A percentile compares a stretch with the other conserved stretches of the same genome.
These are phyloP conservation scores for Pseudonaja textilis DNA, from an alignment of 2,113 vertebrate species.

Conservation along the genomic window DNA sequence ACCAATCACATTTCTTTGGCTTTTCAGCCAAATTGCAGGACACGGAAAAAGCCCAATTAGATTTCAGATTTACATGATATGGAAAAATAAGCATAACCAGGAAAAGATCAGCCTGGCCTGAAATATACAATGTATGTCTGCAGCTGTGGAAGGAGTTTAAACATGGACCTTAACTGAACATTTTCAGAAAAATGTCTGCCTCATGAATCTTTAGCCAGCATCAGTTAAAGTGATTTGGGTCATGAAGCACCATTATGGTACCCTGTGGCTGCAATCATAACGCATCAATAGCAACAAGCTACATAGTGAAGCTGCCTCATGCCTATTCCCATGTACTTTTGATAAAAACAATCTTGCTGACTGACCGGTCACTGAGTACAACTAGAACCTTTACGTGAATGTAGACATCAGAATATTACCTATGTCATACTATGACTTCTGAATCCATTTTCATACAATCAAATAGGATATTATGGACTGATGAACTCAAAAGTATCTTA, in stretches of 20 bases:
- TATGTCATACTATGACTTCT: not conserved
- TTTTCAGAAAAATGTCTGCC: constrained; percentile 40
- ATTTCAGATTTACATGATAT: constrained; percentile 36
- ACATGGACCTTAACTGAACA: constrained; percentile 50
- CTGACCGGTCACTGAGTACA: not conserved
- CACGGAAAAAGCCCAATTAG: constrained; percentile 48
- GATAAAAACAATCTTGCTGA: not conserved
- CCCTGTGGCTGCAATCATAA: not conserved
- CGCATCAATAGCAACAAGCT: not conserved
- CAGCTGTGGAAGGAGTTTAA: constrained; percentile 55
- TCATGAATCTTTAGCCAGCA: not conserved
- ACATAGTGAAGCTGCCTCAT: not conserved
- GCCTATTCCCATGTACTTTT: not conserved
- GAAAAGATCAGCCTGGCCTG: constrained; percentile 34
- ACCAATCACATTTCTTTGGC: constrained; percentile 30
- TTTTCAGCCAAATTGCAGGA: constrained; percentile 21
- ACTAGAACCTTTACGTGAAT: not conserved
- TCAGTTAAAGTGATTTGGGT: constrained; percentile 24
- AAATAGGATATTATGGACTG: not conserved
- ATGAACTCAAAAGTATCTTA: not conserved
- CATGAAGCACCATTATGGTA: not conserved
- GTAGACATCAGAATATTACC: too few species aligned
- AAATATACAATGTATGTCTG: constrained; percentile 40
- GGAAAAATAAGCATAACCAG: constrained; percentile 24
- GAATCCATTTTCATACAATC: not conserved